These are phyloP conservation scores for Resseliella maxima DNA, from an alignment of 2,888 invertebrate species.

Conservation along the genomic window DNA sequence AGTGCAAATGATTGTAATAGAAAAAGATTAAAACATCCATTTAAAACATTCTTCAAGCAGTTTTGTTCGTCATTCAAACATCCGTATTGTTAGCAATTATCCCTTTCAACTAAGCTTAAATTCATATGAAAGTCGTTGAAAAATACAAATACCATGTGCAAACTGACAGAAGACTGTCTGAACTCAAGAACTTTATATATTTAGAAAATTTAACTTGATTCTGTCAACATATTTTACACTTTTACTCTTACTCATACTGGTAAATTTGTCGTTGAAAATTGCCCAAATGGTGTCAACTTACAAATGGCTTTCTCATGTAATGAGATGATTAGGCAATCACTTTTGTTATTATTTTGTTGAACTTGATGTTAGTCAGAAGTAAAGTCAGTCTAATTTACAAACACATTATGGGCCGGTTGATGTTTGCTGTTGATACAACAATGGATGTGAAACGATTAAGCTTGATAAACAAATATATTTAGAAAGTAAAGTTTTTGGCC, in stretches of 20 bases:
- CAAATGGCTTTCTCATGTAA: background rate
- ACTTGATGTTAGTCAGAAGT: background rate
- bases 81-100: too few species aligned
- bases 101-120: too few species aligned
- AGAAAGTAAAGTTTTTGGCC: background rate
- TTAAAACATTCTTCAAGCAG: too few species aligned
- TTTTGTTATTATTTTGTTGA: constrained; percentile 26
- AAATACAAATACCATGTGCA: too few species aligned
- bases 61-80: too few species aligned
- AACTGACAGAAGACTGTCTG: too few species aligned
- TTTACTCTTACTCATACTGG: background rate
- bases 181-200: too few species aligned
- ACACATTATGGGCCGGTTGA: background rate
- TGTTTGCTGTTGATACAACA: background rate
- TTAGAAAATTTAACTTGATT: too few species aligned
- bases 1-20: too few species aligned
- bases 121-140: too few species aligned
- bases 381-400: background rate
- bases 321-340: constrained; percentile 26
- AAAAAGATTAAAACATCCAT: too few species aligned
- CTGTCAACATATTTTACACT: background rate
- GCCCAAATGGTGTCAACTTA: background rate
- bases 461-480: background rate
- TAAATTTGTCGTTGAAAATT: background rate
- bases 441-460: background rate